Evolutionary conservation across 2,797 vertebrate genomes (phyloP), one percentile per base, ranked within the genome.

Genomic region (Echiichthys vipera): DNA sequence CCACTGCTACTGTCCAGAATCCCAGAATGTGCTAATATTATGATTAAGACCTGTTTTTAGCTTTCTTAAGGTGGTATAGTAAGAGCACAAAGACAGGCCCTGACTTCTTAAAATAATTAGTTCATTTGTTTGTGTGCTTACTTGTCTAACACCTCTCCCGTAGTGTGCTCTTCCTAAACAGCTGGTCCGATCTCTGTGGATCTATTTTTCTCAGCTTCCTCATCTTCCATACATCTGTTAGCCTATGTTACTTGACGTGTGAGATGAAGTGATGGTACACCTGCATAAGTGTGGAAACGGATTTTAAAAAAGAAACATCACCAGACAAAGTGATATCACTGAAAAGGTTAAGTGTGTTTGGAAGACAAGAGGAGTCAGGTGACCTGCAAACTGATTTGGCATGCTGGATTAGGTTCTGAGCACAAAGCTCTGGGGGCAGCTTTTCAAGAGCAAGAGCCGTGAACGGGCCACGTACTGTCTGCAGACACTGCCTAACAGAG

Each of bases 201-300:
- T 84, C 32, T 76, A 46, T 71, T 73, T 83, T 77, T 62, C 71
- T 61, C 78, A 83, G 77, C 67, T 77, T 85, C 65, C 75, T 42
- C 22, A n/a, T 88, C 81, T 80, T 79, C 65, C 18, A 25, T 86
- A 84, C 90, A 90, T 89, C 90, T 91, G 88, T 88, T 89, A 77
- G 69, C 66, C 63, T 55, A 54, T 18, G 70, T 56, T 78, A 80
- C 75, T 50, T 47, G 76, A 89, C 25, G 77, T 83, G 90, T 32
- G 72, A 85, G 71, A 63, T 6, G 59, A 18, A 55, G 81, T 78
- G 83, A 74, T 0, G 22, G 77, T 78, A 57, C 74, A 88, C 74
- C 78, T 87, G 77, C 71, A 66, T 47, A 84, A 43, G 84, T 89
- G 86, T 80, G 67, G 70, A 78, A 78, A 68, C 55, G 25, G 64